Evolutionary conservation across 1,140 invertebrate genomes (phyloP).

Genomic region (Sminthurides bifidus): DNA sequence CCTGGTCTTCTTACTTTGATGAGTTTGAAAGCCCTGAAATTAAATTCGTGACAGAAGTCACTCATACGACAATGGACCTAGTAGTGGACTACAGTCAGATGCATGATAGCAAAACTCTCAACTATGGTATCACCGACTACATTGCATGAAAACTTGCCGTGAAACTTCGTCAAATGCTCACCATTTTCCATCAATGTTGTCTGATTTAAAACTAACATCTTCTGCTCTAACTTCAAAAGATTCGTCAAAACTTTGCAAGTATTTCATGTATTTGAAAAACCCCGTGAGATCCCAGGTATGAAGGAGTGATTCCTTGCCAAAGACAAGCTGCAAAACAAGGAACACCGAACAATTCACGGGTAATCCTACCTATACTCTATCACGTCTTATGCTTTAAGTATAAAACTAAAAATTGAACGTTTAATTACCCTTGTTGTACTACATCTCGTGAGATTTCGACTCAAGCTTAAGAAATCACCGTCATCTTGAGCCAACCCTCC

Average conservation of each 20-base stretch:
- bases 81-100: too few relatives aligned
- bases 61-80: too few relatives aligned
- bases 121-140: neutral
- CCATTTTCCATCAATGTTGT: conserved; percentile 22
- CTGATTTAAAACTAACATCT: conserved; percentile 16
- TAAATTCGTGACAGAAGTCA: too few relatives aligned
- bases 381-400: too few relatives aligned
- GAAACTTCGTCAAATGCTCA: neutral
- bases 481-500: too few relatives aligned
- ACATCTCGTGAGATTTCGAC: too few relatives aligned
- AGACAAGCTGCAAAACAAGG: neutral
- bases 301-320: conserved; percentile 11
- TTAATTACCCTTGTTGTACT: too few relatives aligned
- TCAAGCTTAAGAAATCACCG: too few relatives aligned
- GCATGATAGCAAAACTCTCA: too few relatives aligned
- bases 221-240: conserved; percentile 19
- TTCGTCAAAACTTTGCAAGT: conserved; percentile 13
- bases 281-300: conserved; percentile 21
- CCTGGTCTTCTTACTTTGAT: neutral
- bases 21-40: neutral
- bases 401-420: too few relatives aligned
- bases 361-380: too few relatives aligned
- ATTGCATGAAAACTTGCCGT: neutral
- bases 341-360: too few relatives aligned
- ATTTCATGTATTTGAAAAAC: conserved; percentile 12